Base-by-base conservation (phyloP, 2,888 invertebrate species). In the Matsumyia berberina region DNA sequence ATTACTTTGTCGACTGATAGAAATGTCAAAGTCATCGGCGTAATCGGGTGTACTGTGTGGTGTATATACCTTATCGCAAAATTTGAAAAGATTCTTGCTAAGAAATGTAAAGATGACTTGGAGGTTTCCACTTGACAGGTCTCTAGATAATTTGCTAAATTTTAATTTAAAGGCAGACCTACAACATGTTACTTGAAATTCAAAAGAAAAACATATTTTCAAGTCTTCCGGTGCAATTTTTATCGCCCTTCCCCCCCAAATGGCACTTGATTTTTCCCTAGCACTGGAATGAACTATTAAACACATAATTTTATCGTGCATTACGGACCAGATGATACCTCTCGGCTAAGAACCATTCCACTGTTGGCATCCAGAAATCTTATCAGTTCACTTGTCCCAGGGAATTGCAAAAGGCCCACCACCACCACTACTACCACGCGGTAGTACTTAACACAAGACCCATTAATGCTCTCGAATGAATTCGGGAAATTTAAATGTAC, bases 401-500 rank as follows among this genome's bases (percentile, higher is more conserved):
- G 69, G 70, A 64, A 77, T 70, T 57, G 44, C 29, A 44, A 49
- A 58, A 60, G 31, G 17, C 44, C 46, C n/a, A 12, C 12, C 49
- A 44, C 70, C 58, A 77, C 44, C 58, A 58, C 64, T 35, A 64
- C 53, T 12, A 66, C 57, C 31, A 64, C n/a, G 39, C 69, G 62
- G 19, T n/a, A 73, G 62, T 73, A 64, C 69, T 85, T 74, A 76
- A 80, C 74, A 69, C 74, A 69, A 51, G 64, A 76, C 60, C 85
- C 85, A 80, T 85, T 74, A 80, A 74, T 64, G 64, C 74, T 79
- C 79, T 80, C 80, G 69, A 79, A 42, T 80, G 74, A 76, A 80
- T 80, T 80, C 46, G 44, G 51, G 35, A 85, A 80, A 85, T 85
- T 80, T 80, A 74, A 80, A 80, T 80, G 74, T 85, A 80, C 80